phyloP scores from a whole-genome alignment of 2,113 vertebrate genomes.

The Erinaceus europaeus region DNA sequence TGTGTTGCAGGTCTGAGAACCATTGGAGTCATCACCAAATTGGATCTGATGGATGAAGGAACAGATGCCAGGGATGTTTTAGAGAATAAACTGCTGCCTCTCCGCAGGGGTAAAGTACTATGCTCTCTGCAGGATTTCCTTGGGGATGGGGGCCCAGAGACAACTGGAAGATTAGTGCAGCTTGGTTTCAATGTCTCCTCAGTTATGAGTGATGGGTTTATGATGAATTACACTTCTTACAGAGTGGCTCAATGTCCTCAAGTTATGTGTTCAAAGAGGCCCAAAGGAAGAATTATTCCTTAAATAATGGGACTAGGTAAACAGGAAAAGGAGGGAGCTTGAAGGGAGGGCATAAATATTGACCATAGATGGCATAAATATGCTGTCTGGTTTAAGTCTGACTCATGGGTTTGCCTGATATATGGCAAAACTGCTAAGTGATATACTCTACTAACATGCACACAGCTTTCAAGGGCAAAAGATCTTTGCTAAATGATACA shows the following conservation, averaged over 20 bases:
- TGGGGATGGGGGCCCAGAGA: not conserved
- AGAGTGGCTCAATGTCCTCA: not conserved
- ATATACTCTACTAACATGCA: not conserved
- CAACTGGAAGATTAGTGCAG: not conserved
- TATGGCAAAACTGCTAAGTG: not conserved
- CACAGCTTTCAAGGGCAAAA: not conserved
- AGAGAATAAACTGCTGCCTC: constrained; percentile 93
- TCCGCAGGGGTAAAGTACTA: constrained; percentile 88
- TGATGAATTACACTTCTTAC: not conserved
- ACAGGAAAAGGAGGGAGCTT: constrained; percentile 12
- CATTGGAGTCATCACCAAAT: constrained; percentile 94
- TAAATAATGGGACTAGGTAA: constrained; percentile 37
- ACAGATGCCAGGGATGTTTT: constrained; percentile 91
- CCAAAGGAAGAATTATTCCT: constrained; percentile 5
- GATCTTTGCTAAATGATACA: not conserved
- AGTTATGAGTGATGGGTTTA: not conserved
- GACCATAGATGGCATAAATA: not conserved
- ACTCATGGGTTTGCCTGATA: not conserved
- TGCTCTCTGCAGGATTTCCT: not conserved
- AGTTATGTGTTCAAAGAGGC: constrained; percentile 14
- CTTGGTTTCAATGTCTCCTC: not conserved
- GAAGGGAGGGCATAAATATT: constrained; percentile 20
- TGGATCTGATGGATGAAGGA: constrained; percentile 96
- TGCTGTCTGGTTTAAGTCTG: not conserved
- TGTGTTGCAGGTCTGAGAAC: constrained; percentile 87